Base-by-base conservation (phyloP, 92 coral and sea anemone genomes). In the Palythoa caribaeorum region DNA sequence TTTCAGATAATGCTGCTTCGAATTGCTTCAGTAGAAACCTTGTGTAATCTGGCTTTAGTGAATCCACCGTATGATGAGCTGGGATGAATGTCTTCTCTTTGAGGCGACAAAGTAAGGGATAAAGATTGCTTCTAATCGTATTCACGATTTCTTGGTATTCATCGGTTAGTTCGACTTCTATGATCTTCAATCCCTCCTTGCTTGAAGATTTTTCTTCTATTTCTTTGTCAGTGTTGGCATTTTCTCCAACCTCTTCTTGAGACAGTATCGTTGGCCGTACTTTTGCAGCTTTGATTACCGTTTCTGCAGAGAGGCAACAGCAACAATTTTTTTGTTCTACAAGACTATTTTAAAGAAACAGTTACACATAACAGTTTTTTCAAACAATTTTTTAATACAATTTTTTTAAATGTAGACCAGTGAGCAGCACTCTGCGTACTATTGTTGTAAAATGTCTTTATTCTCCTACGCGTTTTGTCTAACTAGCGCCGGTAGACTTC, bases 11-110 rank as follows among this genome's bases (percentile, higher is more conserved):
- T 13, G 90, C 85, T 87, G 90, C 80, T 72, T 95, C 90, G 39
- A 85, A 83, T 87, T 97, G 98, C 91, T 97, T 97, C 59, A 95
- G 85, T 70, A 94, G 70, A 51, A 97, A 95, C 79, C 96, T 90
- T 65, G 98, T 95, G 85, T 89, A 95, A 77, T 95, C 97, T 83
- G 91, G 90, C 39, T 92, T 89, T 65, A 97, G 77, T 78, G 86
- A 85, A 9, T 65, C 65, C 36, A 90, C 71, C 9, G 91, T 79
- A 71, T 90, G 80, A 21, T 80, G 65, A 28, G 80, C 84, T 37
- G 93, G 88, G 85, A 97, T 84, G n/a, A 90, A 80, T 1, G 91
- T 93, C 65, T 76, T 73, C 73, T 93, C 93, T 87, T 97, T 95
- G 52, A 95, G 89, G 71, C 94, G 92, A 17, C 85, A 76, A 52